Conservation (phyloP, 2,113 vertebrate genomes). For the Egretta garzetta region DNA sequence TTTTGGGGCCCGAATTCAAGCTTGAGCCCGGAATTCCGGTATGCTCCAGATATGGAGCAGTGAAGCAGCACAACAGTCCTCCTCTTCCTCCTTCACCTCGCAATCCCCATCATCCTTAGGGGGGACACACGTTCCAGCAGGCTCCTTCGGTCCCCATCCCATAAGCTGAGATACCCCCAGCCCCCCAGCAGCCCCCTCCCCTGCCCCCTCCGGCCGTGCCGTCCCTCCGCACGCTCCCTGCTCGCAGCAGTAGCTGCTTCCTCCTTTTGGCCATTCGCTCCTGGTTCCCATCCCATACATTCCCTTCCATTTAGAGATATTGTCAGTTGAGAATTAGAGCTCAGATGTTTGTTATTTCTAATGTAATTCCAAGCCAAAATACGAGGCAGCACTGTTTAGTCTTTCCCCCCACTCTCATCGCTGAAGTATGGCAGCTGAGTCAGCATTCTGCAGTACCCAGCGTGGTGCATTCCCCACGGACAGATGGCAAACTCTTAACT, state of each 20-base stretch:
- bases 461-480: not conserved
- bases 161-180: not conserved
- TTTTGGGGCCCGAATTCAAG: not conserved
- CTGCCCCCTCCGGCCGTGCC: not conserved
- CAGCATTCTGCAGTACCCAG: not conserved
- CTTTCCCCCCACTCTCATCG: not conserved
- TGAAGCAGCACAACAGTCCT: not conserved
- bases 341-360: conserved; percentile 51
- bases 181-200: not conserved
- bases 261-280: not conserved
- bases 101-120: not conserved
- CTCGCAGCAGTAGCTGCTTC: not conserved
- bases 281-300: conserved; percentile 22
- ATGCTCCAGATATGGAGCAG: not conserved
- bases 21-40: not conserved
- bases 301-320: conserved; percentile 49
- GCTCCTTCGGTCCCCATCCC: not conserved
- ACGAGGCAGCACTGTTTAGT: conserved; percentile 15
- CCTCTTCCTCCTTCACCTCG: not conserved
- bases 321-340: not conserved
- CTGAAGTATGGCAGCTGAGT: conserved; percentile 8
- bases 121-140: not conserved
- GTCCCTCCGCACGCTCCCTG: accelerated
- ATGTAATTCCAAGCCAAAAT: conserved; percentile 6
- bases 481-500: conserved; percentile 21